Conservation (phyloP, 2,113 vertebrate species). For the Xiphophorus hellerii region DNA sequence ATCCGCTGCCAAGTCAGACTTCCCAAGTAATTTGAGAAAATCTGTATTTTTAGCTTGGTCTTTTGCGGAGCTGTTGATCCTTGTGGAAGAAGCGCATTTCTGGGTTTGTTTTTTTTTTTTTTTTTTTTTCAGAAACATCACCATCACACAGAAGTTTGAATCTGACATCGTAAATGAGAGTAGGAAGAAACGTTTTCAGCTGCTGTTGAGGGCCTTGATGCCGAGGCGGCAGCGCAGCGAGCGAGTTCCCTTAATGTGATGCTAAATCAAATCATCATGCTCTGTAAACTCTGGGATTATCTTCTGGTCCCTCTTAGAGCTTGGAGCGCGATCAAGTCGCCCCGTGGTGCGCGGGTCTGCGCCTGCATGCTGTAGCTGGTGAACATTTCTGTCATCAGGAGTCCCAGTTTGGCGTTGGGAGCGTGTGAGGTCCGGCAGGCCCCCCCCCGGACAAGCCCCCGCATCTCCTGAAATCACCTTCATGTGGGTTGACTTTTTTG, state of each 20-base stretch:
- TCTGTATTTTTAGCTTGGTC: slow-evolving; percentile 15
- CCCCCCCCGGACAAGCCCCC: slow-evolving; percentile 43
- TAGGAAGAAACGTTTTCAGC: slow-evolving; percentile 14
- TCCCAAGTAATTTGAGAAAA: slow-evolving; percentile 14
- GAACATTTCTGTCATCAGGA: slow-evolving; percentile 68
- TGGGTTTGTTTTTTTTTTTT: not conserved
- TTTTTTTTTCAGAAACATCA: not conserved
- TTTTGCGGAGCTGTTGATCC: not conserved
- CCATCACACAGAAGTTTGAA: not conserved
- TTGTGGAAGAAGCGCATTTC: not conserved
- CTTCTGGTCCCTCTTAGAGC: slow-evolving; percentile 24
- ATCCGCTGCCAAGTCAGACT: slow-evolving; percentile 29
- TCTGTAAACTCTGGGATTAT: slow-evolving; percentile 52
- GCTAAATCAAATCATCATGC: slow-evolving; percentile 68
- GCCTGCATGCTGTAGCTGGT: slow-evolving; percentile 48
- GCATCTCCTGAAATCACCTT: slow-evolving; percentile 69
- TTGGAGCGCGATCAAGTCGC: slow-evolving; percentile 27
- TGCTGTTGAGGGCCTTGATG: slow-evolving; percentile 56
- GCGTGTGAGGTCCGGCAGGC: slow-evolving; percentile 49
- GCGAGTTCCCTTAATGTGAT: slow-evolving; percentile 65
- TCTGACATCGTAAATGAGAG: not conserved
- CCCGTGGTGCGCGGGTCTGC: slow-evolving; percentile 31
- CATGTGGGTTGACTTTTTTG: slow-evolving; percentile 72
- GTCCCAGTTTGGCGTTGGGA: slow-evolving; percentile 26
- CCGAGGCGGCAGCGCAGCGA: slow-evolving; percentile 49